Evolutionary conservation across 2,888 invertebrate genomes (phyloP).

Genomic region (Tholera decimalis): DNA sequence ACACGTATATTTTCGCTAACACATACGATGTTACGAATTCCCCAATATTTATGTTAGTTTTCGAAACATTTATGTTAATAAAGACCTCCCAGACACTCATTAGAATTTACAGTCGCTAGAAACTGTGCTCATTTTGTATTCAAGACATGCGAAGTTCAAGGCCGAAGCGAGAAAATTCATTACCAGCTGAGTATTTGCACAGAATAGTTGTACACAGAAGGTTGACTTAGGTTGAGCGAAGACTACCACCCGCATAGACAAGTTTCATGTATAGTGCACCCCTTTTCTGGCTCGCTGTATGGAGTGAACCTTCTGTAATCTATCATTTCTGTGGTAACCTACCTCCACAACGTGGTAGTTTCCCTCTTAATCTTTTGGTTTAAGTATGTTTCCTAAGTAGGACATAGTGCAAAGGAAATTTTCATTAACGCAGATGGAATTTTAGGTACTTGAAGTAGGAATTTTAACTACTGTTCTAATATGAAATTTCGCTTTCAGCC

Average conservation of each 20-base stretch:
- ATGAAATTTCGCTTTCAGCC: constrained; percentile 6
- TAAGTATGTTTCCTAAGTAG: constrained; percentile 10
- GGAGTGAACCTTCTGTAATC: constrained; percentile 8
- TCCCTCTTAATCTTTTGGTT: constrained; percentile 26
- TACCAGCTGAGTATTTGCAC: constrained; percentile 55
- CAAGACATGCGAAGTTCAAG: constrained; percentile 67
- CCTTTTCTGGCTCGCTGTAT: background rate
- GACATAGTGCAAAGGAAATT: constrained; percentile 27
- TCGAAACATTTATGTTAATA: constrained; percentile 62
- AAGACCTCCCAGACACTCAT: constrained; percentile 67
- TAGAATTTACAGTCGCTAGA: constrained; percentile 66
- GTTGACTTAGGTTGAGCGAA: constrained; percentile 6
- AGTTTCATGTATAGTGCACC: background rate
- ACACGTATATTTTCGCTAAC: constrained; percentile 46
- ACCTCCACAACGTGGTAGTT: constrained; percentile 26
- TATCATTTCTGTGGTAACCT: constrained; percentile 9
- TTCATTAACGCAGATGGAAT: constrained; percentile 9
- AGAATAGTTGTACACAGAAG: constrained; percentile 33
- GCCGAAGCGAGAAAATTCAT: constrained; percentile 66
- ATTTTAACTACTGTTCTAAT: constrained; percentile 18
- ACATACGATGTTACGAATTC: constrained; percentile 50
- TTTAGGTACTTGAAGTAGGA: constrained; percentile 1
- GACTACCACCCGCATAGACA: background rate
- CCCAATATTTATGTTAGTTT: constrained; percentile 59
- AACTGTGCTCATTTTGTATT: constrained; percentile 64